Evolutionary conservation across 2,797 vertebrate genomes (phyloP).

Genomic region (Danio albolineatus): DNA sequence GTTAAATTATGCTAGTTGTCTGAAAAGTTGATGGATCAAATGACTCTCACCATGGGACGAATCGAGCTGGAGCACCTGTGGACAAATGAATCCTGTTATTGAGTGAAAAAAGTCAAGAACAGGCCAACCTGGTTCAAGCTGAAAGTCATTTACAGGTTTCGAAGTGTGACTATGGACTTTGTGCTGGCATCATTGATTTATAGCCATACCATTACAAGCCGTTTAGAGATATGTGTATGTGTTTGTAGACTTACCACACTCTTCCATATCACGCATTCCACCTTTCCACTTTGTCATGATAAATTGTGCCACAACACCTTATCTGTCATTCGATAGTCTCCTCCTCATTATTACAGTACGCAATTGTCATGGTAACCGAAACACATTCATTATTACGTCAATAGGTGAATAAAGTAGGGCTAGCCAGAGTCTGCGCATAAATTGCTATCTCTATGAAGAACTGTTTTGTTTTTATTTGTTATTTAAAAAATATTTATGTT

Average conservation of each 20-base stretch:
- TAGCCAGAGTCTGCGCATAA: too few species aligned
- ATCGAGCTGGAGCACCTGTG: neutral
- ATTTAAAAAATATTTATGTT: too few species aligned
- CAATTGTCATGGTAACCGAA: too few species aligned
- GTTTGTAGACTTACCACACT: neutral
- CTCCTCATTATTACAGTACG: too few species aligned
- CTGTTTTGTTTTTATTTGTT: too few species aligned
- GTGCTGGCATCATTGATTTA: slow-evolving; percentile 29
- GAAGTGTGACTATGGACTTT: slow-evolving; percentile 22
- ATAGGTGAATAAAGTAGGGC: too few species aligned
- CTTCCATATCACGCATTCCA: neutral
- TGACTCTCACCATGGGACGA: neutral
- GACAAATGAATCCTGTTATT: neutral
- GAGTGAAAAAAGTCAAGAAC: neutral
- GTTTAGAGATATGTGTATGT: neutral
- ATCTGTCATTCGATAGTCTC: neutral
- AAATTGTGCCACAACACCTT: neutral
- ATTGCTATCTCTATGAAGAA: too few species aligned
- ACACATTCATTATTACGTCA: too few species aligned
- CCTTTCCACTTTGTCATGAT: neutral
- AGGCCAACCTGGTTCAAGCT: neutral
- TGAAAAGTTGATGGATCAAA: neutral
- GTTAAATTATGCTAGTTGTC: too few species aligned
- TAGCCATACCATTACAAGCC: neutral
- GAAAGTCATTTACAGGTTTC: neutral